Evolutionary conservation across 1,140 invertebrate genomes (phyloP).

Genomic region (Lordiphosa mommai): DNA sequence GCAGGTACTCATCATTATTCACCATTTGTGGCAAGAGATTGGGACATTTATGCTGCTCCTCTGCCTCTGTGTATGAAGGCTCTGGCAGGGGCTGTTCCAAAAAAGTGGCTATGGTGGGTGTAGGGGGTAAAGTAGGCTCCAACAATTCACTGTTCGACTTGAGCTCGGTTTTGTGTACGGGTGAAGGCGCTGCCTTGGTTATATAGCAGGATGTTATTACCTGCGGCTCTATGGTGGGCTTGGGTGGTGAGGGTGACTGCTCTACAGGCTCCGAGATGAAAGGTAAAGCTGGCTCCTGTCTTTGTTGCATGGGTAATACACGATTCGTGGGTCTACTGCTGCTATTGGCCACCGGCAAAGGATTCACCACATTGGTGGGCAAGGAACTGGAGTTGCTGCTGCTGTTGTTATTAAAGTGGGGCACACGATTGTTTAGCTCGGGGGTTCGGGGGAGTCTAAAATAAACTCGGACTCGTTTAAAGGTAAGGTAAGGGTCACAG

Average conservation of each 20-base stretch:
- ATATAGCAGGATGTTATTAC: slow-evolving; percentile 13
- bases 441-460: slow-evolving; percentile 17
- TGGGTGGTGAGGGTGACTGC: slow-evolving; percentile 48
- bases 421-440: slow-evolving; percentile 75
- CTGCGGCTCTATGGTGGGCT: slow-evolving; percentile 38
- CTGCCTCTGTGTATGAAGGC: slow-evolving; percentile 28
- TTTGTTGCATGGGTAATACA: slow-evolving; percentile 86
- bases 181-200: slow-evolving; percentile 29
- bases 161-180: slow-evolving; percentile 51
- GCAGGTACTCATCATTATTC: slow-evolving; percentile 37
- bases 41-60: slow-evolving; percentile 30
- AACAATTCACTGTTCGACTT: slow-evolving; percentile 55
- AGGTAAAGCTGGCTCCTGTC: slow-evolving; percentile 56
- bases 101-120: slow-evolving; percentile 15
- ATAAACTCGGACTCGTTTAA: slow-evolving; percentile 37
- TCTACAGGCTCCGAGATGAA: slow-evolving; percentile 36
- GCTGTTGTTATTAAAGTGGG: slow-evolving; percentile 81
- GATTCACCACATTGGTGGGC: slow-evolving; percentile 85
- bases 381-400: slow-evolving; percentile 76
- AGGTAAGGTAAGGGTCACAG: slow-evolving; percentile 32
- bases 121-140: slow-evolving; percentile 32
- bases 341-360: slow-evolving; percentile 79
- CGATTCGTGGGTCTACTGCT: slow-evolving; percentile 85
- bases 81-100: slow-evolving; percentile 71
- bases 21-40: slow-evolving; percentile 50